These are phyloP conservation scores for Cololabis saira DNA, from an alignment of 2,113 vertebrate genomes.

Conservation along the genomic window DNA sequence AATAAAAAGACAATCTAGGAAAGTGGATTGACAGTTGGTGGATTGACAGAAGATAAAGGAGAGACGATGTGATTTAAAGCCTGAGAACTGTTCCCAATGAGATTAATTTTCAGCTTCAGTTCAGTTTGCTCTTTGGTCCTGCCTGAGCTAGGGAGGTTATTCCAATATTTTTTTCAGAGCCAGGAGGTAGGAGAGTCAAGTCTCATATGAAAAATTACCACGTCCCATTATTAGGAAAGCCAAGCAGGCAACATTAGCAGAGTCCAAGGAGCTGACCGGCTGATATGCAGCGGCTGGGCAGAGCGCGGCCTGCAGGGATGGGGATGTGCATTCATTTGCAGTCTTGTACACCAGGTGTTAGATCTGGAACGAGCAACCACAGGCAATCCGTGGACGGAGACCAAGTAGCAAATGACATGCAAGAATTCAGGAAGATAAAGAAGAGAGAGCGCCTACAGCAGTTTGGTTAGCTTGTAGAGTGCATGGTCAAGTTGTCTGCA, in stretches of 20 bases:
- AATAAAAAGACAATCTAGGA: slow-evolving; percentile 2
- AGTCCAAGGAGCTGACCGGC: slow-evolving; percentile 40
- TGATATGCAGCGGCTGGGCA: slow-evolving; percentile 13
- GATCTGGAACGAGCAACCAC: slow-evolving; percentile 52
- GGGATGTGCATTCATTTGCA: slow-evolving; percentile 47
- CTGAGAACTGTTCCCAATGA: slow-evolving; percentile 48
- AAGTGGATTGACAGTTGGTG: slow-evolving; percentile 13
- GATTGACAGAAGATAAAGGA: not conserved
- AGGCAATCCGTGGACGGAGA: slow-evolving; percentile 30
- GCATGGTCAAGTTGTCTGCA: slow-evolving; percentile 23
- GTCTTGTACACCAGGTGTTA: slow-evolving; percentile 31
- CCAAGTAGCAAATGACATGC: slow-evolving; percentile 23
- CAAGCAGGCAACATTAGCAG: slow-evolving; percentile 47
- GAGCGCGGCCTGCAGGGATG: slow-evolving; percentile 20
- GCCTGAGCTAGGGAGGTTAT: slow-evolving; percentile 51
- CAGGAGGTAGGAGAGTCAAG: slow-evolving; percentile 37
- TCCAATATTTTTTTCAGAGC: slow-evolving; percentile 62
- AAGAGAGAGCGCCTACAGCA: slow-evolving; percentile 26
- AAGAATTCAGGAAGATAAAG: slow-evolving; percentile 32
- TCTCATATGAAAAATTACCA: slow-evolving; percentile 59
- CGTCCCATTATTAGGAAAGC: slow-evolving; percentile 50
- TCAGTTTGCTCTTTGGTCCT: slow-evolving; percentile 36
- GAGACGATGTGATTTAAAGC: slow-evolving; percentile 40
- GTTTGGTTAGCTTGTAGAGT: slow-evolving; percentile 17
- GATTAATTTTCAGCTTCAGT: slow-evolving; percentile 51